Conservation (phyloP, 2,797 vertebrate species). For the Acipenser ruthenus region DNA sequence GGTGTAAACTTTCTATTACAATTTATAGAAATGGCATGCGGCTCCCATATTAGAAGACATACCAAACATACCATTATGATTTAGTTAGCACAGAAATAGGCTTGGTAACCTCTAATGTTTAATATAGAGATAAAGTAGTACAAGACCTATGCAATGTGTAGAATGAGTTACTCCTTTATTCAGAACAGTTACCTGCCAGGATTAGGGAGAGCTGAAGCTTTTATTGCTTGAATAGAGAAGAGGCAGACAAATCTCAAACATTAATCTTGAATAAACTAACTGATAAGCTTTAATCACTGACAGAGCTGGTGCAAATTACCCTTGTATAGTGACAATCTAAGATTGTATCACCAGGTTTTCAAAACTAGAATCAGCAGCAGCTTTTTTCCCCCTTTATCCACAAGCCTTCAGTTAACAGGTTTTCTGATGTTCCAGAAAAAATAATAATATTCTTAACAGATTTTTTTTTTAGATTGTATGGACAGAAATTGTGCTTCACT, state of each 20-base stretch:
- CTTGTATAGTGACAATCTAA: not conserved
- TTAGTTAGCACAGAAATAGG: constrained; percentile 33
- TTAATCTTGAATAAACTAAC: constrained; percentile 2
- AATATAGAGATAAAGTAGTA: constrained; percentile 13
- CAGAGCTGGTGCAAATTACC: constrained; percentile 7
- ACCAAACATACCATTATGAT: constrained; percentile 34
- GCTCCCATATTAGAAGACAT: constrained; percentile 21
- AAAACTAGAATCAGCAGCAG: not conserved
- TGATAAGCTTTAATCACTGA: constrained; percentile 5
- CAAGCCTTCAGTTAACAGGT: too few species aligned
- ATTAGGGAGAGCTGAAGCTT: constrained; percentile 65
- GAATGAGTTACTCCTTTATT: too few species aligned
- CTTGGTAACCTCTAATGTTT: constrained; percentile 21
- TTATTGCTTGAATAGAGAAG: constrained; percentile 41
- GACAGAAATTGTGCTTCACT: too few species aligned
- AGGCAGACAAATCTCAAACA: not conserved
- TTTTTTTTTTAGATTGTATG: too few species aligned
- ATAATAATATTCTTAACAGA: too few species aligned
- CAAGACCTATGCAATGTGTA: too few species aligned
- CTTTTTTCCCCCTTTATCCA: too few species aligned
- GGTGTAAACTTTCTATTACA: constrained; percentile 22
- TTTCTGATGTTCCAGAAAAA: too few species aligned
- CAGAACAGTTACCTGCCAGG: constrained; percentile 54
- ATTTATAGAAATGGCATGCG: constrained; percentile 15
- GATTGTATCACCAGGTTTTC: constrained; percentile 7